Conservation (phyloP, 2,888 invertebrate genomes). For the Andrena bicolor region DNA sequence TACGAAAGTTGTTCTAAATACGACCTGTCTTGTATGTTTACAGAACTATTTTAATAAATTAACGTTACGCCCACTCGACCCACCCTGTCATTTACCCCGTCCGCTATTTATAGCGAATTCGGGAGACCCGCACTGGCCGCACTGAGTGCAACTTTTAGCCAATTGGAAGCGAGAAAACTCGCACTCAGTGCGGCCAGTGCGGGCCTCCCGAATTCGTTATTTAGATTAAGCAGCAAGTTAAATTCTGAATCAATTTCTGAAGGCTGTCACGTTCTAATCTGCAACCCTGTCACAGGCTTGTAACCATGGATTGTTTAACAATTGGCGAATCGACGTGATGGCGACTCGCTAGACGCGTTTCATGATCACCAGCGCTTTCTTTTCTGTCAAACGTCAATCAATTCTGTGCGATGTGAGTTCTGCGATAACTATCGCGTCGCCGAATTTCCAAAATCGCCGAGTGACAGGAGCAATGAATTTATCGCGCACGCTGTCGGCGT, state of each 20-base stretch:
- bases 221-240: neutral
- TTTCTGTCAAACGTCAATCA: slow-evolving; percentile 33
- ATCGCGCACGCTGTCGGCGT: slow-evolving; percentile 51
- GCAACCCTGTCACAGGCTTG: slow-evolving; percentile 19
- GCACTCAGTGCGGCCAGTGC: no score
- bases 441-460: slow-evolving; percentile 56
- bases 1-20: slow-evolving; percentile 3
- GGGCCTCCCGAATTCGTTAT: no score
- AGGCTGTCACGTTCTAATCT: neutral
- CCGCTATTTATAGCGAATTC: no score
- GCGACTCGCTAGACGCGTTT: slow-evolving; percentile 36
- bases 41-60: slow-evolving; percentile 51
- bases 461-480: slow-evolving; percentile 63
- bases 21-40: slow-evolving; percentile 39
- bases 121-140: no score
- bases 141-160: no score
- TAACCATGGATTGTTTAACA: slow-evolving; percentile 78
- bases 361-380: slow-evolving; percentile 47
- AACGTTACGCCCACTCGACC: neutral
- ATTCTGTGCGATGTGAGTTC: slow-evolving; percentile 60
- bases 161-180: no score
- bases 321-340: slow-evolving; percentile 63
- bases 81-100: neutral
- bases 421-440: slow-evolving; percentile 31
- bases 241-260: neutral